Evolutionary conservation across 2,888 invertebrate species (phyloP), one percentile per base, ranked within the genome.

Genomic region (Tholera decimalis): DNA sequence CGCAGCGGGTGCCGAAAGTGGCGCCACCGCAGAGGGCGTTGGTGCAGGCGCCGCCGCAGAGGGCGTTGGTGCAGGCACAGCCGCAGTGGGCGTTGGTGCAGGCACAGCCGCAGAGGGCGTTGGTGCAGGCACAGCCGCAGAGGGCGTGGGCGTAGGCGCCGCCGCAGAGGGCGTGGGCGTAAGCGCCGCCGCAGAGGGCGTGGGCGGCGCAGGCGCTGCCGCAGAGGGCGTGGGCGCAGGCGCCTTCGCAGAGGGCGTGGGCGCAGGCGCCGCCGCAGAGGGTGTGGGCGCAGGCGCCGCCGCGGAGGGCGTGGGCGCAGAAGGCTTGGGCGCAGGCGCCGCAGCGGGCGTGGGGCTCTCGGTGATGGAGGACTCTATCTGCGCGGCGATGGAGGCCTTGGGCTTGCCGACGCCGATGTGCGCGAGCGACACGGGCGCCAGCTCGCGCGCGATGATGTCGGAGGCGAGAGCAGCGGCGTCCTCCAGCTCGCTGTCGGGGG

Each of bases 401-500:
- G 85, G 85, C 73, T 93, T 93, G 30, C 72, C 56, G 81, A 95
- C 92, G 72, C 95, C 96, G 73, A 95, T 94, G 84, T 95, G 95
- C 0, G 93, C 91, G 64, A 95, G 96, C 4, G 96, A 96, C 57
- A 96, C 92, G 28, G 96, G 83, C 88, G 89, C 80, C 80, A 95
- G 88, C 84, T 96, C 95, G 81, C 92, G 87, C 73, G 95, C 93
- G 85, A 96, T 96, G 90, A 95, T 96, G 87, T 92, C 89, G 77
- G 89, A 88, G 64, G 96, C 96, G 70, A 96, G 92, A 43, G 92
- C 68, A 47, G 93, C 95, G 54, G 95, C 96, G 88, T 96, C 96
- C 84, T 96, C 96, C 22, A 89, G 87, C 89, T 95, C 95, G 89
- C 93, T 94, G 90, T 95, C 95, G 71, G 96, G 96, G 58, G 95